Base-by-base conservation (phyloP, 2,113 vertebrate genomes). In the Ursus arctos region DNA sequence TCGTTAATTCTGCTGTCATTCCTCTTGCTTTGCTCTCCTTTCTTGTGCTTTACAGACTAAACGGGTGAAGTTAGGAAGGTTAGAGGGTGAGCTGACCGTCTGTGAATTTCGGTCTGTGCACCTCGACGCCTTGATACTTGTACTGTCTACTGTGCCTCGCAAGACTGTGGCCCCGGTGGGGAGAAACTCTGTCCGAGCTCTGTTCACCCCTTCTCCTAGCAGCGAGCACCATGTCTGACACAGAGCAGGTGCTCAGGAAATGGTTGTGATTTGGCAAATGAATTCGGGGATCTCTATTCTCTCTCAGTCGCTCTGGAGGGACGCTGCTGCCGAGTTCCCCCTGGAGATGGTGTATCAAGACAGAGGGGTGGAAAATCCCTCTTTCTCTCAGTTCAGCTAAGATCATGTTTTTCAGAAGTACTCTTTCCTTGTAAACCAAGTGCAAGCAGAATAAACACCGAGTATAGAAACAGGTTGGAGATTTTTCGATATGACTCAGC, bases 381-480 rank as follows among this genome's bases (percentile, higher is more conserved):
- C 28, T 77, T 43, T 55, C 55, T 91, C 65, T 86, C 71, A 63
- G 24, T 94, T 92, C 72, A 16, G n/a, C 90, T 71, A 72, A 82
- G 71, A 67, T 24, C 49, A 57, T 43, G 22, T 71, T 77, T 77
- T 86, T 82, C 19, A 49, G 51, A 95, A 69, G 36, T 16, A 15
- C 11, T 9, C 49, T 80, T 95, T 36, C 55, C 26, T 74, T 47
- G 24, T 76, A 59, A 65, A 47, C 69, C 47, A 43, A 71, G 33
- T 6, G 15, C 77, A 33, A 65, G 72, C 36, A 80, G 97, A 36
- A 33, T 19, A 59, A 51, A 87, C 63, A 59, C 16, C 28, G 65
- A 9, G 15, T 24, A 28, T 15, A 26, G 83, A 61, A 13, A 47
- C 6, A 28, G 61, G 36, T 28, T 4, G 61, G 15, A 8, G 88